Evolutionary conservation across 2,888 invertebrate genomes (phyloP), one percentile per base, ranked within the genome.

Genomic region (Ariolimax columbianus): DNA sequence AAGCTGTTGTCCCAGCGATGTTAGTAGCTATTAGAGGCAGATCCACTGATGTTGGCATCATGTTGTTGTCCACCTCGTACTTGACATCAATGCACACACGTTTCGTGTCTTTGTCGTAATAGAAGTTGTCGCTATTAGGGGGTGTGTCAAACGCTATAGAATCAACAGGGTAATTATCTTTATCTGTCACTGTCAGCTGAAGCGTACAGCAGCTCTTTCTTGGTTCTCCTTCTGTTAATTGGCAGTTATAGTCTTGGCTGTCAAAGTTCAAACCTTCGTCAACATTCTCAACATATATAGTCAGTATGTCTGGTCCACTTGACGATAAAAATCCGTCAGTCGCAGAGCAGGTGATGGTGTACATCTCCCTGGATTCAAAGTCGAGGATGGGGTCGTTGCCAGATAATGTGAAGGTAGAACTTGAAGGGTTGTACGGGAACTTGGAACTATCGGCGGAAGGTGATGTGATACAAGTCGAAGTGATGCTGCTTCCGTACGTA

Each of bases 201-300:
- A 88, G 82, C 1, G 73, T 40, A 33, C 82, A 82, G 40, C 30
- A 75, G 38, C n/a, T 75, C 6, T 30, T 14, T 77, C 85, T 73
- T 36, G 77, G 79, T 0, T 77, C 17, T 0, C 89, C 85, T 68
- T 90, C 89, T 11, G 77, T 59, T 47, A 88, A 38, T 33, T 55
- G 85, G 43, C 88, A 88, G 66, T 85, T 86, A 63, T 88, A 89
- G 19, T 83, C 47, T 0, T 36, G 72, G 11, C 77, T 83, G 79
- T 86, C 75, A 47, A 88, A 88, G 11, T 68, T 77, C 26, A 88
- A 86, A 14, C 88, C 83, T 51, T 89, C 89, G 82, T 87, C 87
- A 43, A 89, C 86, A 63, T 89, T 86, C 36, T 84, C 59, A 7
- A 89, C 75, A 77, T 82, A 73, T 23, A 89, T 36, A 30, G 86